phyloP scores from a whole-genome alignment of 2,888 invertebrate genomes.

The Zonitis immaculata region DNA sequence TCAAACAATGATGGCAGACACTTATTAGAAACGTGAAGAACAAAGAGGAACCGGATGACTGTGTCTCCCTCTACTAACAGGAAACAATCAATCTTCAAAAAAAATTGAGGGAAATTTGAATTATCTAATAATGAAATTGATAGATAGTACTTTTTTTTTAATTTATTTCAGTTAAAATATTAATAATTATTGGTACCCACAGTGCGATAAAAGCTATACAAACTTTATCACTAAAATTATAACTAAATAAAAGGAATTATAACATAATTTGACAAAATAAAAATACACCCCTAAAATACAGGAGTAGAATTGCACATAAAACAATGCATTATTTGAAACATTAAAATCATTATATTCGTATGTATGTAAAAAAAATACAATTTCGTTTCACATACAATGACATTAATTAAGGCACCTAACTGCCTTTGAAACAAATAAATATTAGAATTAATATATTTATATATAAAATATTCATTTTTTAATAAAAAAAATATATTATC shows the following conservation, averaged over 20 bases:
- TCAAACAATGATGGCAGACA: background rate
- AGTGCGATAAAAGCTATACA: slow-evolving; percentile 31
- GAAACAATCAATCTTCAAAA: background rate
- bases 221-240: slow-evolving; percentile 27
- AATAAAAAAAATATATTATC: slow-evolving; percentile 14
- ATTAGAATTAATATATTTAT: slow-evolving; percentile 27
- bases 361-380: background rate
- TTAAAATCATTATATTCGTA: too few species aligned
- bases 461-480: slow-evolving; percentile 25
- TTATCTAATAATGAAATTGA: too few species aligned
- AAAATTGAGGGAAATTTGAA: too few species aligned
- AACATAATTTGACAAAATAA: background rate
- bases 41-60: background rate
- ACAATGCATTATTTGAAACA: slow-evolving; percentile 33
- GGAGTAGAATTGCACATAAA: slow-evolving; percentile 34
- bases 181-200: slow-evolving; percentile 31
- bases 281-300: slow-evolving; percentile 22
- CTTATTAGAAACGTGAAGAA: background rate
- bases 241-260: background rate
- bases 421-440: slow-evolving; percentile 21
- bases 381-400: slow-evolving; percentile 28
- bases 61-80: background rate
- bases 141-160: too few species aligned
- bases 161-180: slow-evolving; percentile 16
- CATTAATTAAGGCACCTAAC: slow-evolving; percentile 30